These are phyloP conservation scores for Narcine bancroftii DNA, from an alignment of 2,113 vertebrate genomes.

Conservation along the genomic window DNA sequence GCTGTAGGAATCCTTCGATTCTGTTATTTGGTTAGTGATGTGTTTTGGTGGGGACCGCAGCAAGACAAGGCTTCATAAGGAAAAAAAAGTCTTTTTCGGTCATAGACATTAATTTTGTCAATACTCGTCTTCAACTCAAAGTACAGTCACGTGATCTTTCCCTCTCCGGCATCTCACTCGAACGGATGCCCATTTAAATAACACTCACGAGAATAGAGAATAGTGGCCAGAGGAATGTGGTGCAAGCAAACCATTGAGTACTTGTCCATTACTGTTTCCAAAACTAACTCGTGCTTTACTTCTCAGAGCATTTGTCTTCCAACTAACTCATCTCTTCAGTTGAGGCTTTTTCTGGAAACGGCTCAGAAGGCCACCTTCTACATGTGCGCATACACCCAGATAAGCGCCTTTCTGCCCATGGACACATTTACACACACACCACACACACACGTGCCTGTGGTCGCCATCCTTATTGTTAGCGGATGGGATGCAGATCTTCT, in stretches of 20 bases:
- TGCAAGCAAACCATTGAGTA: not conserved
- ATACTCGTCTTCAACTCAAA: not conserved
- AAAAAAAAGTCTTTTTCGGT: not conserved
- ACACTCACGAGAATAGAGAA: not conserved
- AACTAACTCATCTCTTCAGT: not conserved
- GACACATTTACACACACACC: not conserved
- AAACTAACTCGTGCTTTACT: not conserved
- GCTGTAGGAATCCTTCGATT: not conserved
- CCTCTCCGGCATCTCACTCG: not conserved
- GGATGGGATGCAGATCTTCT: too few relatives aligned
- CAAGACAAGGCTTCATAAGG: not conserved
- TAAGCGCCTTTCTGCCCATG: too few relatives aligned
- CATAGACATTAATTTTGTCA: not conserved
- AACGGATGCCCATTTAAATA: not conserved
- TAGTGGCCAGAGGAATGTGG: not conserved
- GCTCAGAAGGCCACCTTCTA: not conserved
- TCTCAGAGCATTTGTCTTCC: not conserved
- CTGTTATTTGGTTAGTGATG: not conserved
- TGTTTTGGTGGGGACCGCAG: not conserved
- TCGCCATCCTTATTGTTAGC: too few relatives aligned
- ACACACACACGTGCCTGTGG: not conserved
- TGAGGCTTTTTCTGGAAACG: not conserved
- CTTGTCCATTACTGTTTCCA: not conserved
- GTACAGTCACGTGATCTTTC: not conserved
- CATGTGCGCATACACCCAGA: not conserved